phyloP scores from a whole-genome alignment of 2,797 vertebrate genomes.

The Coranthus polyacanthus region DNA sequence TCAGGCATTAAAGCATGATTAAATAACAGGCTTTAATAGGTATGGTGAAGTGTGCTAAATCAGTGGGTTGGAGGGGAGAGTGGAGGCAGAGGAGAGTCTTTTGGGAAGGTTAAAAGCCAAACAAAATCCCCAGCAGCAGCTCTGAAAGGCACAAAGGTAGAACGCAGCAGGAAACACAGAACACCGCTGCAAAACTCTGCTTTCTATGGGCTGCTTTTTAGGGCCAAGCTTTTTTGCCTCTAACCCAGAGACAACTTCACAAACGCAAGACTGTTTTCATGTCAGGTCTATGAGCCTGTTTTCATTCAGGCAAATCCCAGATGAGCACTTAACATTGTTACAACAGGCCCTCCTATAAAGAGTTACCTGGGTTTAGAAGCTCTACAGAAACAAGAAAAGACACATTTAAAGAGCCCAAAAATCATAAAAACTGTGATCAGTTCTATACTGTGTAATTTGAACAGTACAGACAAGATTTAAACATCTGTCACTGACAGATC shows the following conservation, averaged over 20 bases:
- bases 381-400: constrained; percentile 26
- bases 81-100: constrained; percentile 37
- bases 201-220: constrained; percentile 55
- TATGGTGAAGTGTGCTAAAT: constrained; percentile 55
- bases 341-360: constrained; percentile 40
- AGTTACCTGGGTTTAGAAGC: constrained; percentile 61
- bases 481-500: constrained; percentile 77
- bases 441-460: constrained; percentile 50
- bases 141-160: constrained; percentile 79
- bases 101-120: constrained; percentile 83
- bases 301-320: constrained; percentile 60
- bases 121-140: constrained; percentile 80
- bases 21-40: constrained; percentile 47
- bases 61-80: constrained; percentile 35
- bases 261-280: constrained; percentile 36
- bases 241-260: constrained; percentile 42
- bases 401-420: constrained; percentile 24
- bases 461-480: constrained; percentile 61
- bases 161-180: constrained; percentile 69
- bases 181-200: constrained; percentile 55
- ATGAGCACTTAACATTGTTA: constrained; percentile 55
- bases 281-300: constrained; percentile 39
- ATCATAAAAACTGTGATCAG: constrained; percentile 44
- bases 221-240: constrained; percentile 47
- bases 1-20: constrained; percentile 63